These are phyloP conservation scores for Oligia strigilis DNA, from an alignment of 2,888 invertebrate genomes.

Conservation along the genomic window DNA sequence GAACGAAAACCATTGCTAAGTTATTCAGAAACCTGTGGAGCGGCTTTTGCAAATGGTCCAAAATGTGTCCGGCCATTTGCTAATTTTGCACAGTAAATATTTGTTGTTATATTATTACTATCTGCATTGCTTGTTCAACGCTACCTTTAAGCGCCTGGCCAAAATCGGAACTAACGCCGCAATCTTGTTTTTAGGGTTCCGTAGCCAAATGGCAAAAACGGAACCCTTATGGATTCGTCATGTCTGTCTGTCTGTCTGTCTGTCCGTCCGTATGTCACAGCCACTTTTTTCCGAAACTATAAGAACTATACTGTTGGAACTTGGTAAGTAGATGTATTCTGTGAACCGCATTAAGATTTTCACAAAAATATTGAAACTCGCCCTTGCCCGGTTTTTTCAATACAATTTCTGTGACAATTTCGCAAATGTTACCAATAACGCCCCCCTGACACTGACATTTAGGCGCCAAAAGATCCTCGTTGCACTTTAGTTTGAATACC, in stretches of 20 bases:
- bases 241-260: no score
- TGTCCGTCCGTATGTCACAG: no score
- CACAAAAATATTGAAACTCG: no score
- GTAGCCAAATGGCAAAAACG: no score
- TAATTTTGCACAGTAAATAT: slow-evolving; percentile 85
- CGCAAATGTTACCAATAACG: background rate
- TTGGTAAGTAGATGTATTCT: no score
- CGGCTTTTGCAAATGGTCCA: slow-evolving; percentile 91
- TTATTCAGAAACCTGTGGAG: slow-evolving; percentile 92
- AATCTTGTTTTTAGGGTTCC: no score
- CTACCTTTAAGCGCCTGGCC: background rate
- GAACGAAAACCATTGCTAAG: slow-evolving; percentile 88
- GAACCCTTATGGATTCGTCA: no score
- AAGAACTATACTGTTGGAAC: no score
- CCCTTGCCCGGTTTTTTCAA: background rate
- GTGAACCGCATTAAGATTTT: no score
- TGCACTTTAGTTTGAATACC: background rate
- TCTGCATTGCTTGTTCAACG: background rate
- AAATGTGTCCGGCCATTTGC: slow-evolving; percentile 84
- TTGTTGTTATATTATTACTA: background rate
- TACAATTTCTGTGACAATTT: background rate
- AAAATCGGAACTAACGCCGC: background rate
- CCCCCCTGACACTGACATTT: background rate
- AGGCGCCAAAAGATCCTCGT: background rate
- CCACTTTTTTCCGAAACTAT: no score